Conservation (phyloP, 2,113 vertebrate species). For the Gnathonemus echidnorhynchus region DNA sequence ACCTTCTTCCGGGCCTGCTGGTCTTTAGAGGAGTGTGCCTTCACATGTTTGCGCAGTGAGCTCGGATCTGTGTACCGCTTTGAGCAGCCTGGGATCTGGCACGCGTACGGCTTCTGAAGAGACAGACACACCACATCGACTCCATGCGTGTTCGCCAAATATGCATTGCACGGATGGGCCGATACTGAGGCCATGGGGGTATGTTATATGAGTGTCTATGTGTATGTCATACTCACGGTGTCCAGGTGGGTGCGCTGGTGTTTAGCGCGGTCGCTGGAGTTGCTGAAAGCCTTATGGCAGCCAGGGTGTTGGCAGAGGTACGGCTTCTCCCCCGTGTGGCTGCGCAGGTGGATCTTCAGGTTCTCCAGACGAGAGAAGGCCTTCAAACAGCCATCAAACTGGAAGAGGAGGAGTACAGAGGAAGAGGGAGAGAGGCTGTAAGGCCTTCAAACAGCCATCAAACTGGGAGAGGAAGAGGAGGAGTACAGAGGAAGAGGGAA, state of each 20-base stretch:
- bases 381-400: conserved; percentile 96
- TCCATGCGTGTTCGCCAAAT: not conserved
- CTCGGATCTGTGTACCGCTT: conserved; percentile 97
- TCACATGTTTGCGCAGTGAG: conserved; percentile 92
- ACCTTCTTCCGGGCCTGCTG: conserved; percentile 91
- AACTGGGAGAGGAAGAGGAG: conserved; percentile 62
- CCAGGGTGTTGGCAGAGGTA: conserved; percentile 88
- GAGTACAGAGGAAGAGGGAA: not conserved
- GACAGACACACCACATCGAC: conserved; percentile 21
- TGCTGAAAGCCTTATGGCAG: conserved; percentile 95
- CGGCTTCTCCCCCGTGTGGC: conserved; percentile 92
- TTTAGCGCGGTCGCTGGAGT: conserved; percentile 95
- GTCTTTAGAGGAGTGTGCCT: conserved; percentile 87
- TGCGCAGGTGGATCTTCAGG: conserved; percentile 93
- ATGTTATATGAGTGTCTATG: not conserved
- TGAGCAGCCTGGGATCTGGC: conserved; percentile 87
- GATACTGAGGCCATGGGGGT: too few species aligned
- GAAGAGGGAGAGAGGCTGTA: too few species aligned
- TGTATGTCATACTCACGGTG: conserved; percentile 48
- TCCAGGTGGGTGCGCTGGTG: conserved; percentile 87
- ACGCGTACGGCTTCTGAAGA: conserved; percentile 89
- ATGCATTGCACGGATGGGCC: not conserved
- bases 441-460: conserved; percentile 65
- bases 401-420: conserved; percentile 12
- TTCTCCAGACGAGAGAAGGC: conserved; percentile 96